Percentiles rank a stretch among this genome's conserved stretches.
Conservation (phyloP, 2,797 vertebrate species). For the Chaunax sp. region DNA sequence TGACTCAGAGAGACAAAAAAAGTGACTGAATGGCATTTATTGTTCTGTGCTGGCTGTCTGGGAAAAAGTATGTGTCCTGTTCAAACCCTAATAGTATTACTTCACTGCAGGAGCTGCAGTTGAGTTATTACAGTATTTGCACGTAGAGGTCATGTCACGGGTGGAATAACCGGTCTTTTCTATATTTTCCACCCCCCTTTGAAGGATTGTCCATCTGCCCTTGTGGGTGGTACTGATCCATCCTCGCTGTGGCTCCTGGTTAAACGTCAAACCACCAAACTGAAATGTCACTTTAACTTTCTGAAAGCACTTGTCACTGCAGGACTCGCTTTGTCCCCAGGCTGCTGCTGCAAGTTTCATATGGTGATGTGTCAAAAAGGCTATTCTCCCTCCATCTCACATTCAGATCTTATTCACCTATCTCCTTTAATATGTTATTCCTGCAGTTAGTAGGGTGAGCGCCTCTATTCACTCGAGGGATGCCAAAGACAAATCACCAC, state of each 20-base stretch:
- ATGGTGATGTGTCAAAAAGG: slow-evolving; percentile 60
- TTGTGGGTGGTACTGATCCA: slow-evolving; percentile 65
- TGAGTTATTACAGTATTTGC: slow-evolving; percentile 52
- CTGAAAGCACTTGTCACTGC: slow-evolving; percentile 64
- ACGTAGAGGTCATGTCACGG: slow-evolving; percentile 32
- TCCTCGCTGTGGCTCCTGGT: slow-evolving; percentile 58
- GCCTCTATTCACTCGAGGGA: slow-evolving; percentile 53
- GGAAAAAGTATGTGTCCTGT: slow-evolving; percentile 35
- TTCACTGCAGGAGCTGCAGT: slow-evolving; percentile 35
- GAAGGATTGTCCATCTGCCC: slow-evolving; percentile 59
- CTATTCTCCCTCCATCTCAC: slow-evolving; percentile 55
- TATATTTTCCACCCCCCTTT: slow-evolving; percentile 45
- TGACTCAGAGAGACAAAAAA: slow-evolving; percentile 35
- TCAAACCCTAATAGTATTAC: slow-evolving; percentile 53
- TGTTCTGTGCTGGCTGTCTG: slow-evolving; percentile 43
- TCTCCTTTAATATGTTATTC: slow-evolving; percentile 64
- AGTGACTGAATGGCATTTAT: slow-evolving; percentile 60
- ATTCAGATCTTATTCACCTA: slow-evolving; percentile 63
- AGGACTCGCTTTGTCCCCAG: slow-evolving; percentile 58
- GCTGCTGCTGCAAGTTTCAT: slow-evolving; percentile 57
- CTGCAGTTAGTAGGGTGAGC: slow-evolving; percentile 47
- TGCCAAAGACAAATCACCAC: slow-evolving; percentile 50
- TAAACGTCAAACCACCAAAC: slow-evolving; percentile 67
- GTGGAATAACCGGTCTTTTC: slow-evolving; percentile 39
- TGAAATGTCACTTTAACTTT: slow-evolving; percentile 78